A percentile compares a stretch with the other conserved stretches of the same genome.
Evolutionary conservation across 2,797 vertebrate species (phyloP).

Genomic region (Glyptemys insculpta): DNA sequence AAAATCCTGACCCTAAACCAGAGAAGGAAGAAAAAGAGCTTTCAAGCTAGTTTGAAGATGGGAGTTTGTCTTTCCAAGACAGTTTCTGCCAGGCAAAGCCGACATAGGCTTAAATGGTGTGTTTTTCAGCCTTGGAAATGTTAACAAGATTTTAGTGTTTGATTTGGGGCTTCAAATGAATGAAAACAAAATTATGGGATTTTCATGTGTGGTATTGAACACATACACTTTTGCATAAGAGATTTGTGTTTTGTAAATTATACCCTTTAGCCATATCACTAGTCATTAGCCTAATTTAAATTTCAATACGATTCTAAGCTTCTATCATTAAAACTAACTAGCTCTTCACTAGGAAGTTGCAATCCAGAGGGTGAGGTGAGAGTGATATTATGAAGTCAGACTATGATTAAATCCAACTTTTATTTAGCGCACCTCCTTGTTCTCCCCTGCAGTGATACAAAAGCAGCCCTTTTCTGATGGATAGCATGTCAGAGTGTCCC

Average conservation of each 20-base stretch:
- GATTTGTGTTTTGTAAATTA: slow-evolving; percentile 62
- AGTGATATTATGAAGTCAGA: slow-evolving; percentile 2
- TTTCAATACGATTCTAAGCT: slow-evolving; percentile 33
- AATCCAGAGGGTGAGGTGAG: slow-evolving; percentile 30
- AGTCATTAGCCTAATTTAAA: slow-evolving; percentile 69
- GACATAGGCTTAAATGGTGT: fast-evolving
- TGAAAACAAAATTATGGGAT: slow-evolving; percentile 51
- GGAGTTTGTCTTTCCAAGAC: background rate
- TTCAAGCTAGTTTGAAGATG: background rate
- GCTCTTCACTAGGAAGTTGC: slow-evolving; percentile 25
- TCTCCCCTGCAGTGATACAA: slow-evolving; percentile 54
- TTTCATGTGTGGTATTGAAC: slow-evolving; percentile 46
- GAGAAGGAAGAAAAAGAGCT: background rate
- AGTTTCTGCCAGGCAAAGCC: background rate
- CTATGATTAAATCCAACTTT: slow-evolving; percentile 78
- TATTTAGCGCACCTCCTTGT: slow-evolving; percentile 21
- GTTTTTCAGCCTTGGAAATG: slow-evolving; percentile 4
- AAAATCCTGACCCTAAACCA: background rate
- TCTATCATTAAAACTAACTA: slow-evolving; percentile 62
- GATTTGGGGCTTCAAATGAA: slow-evolving; percentile 51
- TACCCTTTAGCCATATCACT: slow-evolving; percentile 61
- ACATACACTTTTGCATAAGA: slow-evolving; percentile 25
- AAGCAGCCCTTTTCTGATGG: slow-evolving; percentile 52
- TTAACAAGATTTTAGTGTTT: slow-evolving; percentile 41
- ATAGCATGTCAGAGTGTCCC: slow-evolving; percentile 54